Base-by-base conservation (phyloP, 2,888 invertebrate genomes). In the Yponomeuta cagnagella region DNA sequence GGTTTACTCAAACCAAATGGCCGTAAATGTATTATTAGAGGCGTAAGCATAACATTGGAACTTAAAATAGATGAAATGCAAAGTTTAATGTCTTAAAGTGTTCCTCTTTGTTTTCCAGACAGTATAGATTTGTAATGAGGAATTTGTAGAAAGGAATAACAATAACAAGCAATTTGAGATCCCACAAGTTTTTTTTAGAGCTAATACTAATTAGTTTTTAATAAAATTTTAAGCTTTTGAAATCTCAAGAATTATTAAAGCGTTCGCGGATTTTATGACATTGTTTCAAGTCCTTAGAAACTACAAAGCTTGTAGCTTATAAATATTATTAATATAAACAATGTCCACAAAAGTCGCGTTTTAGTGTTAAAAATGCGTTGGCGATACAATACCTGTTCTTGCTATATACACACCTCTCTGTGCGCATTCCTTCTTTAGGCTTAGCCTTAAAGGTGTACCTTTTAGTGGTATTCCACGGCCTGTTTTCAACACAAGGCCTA, bases 391-490 rank as follows among this genome's bases (percentile, higher is more conserved):
- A 93, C 93, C 93, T 93, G 93, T 90, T 91, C 89, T 90, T 91
- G 90, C 90, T 89, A 94, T 93, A 94, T 94, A 95, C 95, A 95
- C 95, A 96, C 97, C 96, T 95, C 96, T 96, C 93, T 96, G 96
- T 88, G 96, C 95, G 94, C 98, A 98, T 94, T 98, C 97, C 95
- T 98, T 98, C 91, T 96, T 95, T 85, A 98, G 94, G 89, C 95
- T 95, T 83, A 98, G 93, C 80, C 97, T 94, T 79, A 98, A 92
- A 73, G 98, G 98, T 81, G 97, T 98, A 81, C 97, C 97, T 82
- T 96, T 95, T 78, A 98, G 90, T 74, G 96, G 95, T 83, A 94
- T 94, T 74, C 96, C 96, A 86, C 95, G 95, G 77, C 96, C 94
- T 81, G 95, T 96, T 88, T 96, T 95, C 80, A 98, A 96, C 79